phyloP scores from a whole-genome alignment of 1,140 invertebrate species.

The Gryon sp. region DNA sequence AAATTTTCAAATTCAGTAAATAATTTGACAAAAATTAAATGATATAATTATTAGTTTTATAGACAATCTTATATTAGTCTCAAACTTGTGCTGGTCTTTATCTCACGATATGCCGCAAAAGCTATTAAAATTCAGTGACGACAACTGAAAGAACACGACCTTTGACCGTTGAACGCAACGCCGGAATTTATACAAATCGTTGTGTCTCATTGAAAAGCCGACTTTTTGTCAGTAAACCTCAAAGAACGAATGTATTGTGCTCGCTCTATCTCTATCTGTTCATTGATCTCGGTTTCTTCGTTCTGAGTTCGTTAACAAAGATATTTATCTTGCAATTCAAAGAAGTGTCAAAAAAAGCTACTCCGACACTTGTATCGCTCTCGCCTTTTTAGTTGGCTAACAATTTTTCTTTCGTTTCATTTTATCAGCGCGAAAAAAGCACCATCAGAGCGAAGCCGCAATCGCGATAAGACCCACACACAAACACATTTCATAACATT shows the following conservation, averaged over 20 bases:
- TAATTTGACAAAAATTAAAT: too few relatives aligned
- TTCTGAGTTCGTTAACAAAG: conserved; percentile 12
- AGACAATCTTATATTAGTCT: too few relatives aligned
- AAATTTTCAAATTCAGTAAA: too few relatives aligned
- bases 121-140: too few relatives aligned
- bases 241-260: too few relatives aligned
- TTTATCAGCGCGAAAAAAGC: conserved; percentile 9
- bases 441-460: conserved; percentile 4
- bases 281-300: background rate
- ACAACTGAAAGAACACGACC: too few relatives aligned
- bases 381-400: background rate
- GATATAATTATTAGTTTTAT: too few relatives aligned
- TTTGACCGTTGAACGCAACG: background rate
- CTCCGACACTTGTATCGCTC: conserved; percentile 10
- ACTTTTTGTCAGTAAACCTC: too few relatives aligned
- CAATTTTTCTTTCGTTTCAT: background rate
- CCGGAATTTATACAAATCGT: conserved; percentile 17
- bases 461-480: conserved; percentile 31
- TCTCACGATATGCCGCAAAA: too few relatives aligned
- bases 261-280: too few relatives aligned
- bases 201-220: conserved; percentile 16
- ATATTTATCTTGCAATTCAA: conserved; percentile 10
- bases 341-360: conserved; percentile 12
- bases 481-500: conserved; percentile 20
- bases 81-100: conserved; percentile 64